These are phyloP conservation scores for human DNA, from an alignment of 2,113 vertebrate genomes.

Conservation along the genomic window GRCh38 chr2:39341001-39341500, in stretches of 20 bases:
- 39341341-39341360: background rate
- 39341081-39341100: background rate
- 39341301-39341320: background rate
- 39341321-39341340: background rate
- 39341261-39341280: background rate
- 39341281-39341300: background rate
- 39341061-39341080: background rate
- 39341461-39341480: too few relatives aligned
- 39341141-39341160: background rate
- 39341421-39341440: too few relatives aligned
- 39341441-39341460: too few relatives aligned
- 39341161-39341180: background rate
- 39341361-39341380: background rate
- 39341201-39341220: background rate
- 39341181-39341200: background rate
- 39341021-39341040: background rate
- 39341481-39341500: too few relatives aligned
- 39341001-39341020: background rate
- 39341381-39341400: too few relatives aligned
- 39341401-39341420: too few relatives aligned
- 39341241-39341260: background rate
- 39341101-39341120: background rate
- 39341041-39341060: background rate
- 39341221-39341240: background rate
- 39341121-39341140: background rate